phyloP scores from a whole-genome alignment of 2,797 vertebrate species.

The Acanthurus lineatus region DNA sequence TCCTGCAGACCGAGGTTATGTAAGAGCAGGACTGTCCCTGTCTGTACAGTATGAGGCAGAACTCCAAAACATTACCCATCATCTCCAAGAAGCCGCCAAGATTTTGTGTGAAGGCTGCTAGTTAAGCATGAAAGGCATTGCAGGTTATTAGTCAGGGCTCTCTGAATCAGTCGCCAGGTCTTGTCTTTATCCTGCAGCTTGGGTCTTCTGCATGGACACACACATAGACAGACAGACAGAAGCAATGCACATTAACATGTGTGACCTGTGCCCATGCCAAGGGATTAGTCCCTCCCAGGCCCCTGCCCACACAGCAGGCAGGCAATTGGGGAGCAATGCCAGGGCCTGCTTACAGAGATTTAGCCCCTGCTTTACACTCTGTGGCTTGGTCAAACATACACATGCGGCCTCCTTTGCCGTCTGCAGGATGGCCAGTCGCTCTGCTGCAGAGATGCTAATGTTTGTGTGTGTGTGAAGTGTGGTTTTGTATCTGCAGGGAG shows the following conservation, averaged over 20 bases:
- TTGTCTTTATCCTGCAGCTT: constrained; percentile 66
- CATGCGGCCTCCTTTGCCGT: constrained; percentile 62
- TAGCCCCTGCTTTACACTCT: constrained; percentile 77
- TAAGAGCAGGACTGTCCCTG: constrained; percentile 49
- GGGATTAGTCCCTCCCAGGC: constrained; percentile 77
- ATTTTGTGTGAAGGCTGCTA: constrained; percentile 40
- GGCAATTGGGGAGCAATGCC: constrained; percentile 74
- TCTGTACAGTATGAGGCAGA: constrained; percentile 43
- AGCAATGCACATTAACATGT: constrained; percentile 63
- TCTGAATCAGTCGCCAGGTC: constrained; percentile 60
- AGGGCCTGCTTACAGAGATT: constrained; percentile 82
- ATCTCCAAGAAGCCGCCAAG: constrained; percentile 47
- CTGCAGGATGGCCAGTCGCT: constrained; percentile 41
- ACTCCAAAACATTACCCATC: constrained; percentile 37
- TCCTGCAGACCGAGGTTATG: constrained; percentile 57
- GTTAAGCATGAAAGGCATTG: constrained; percentile 41
- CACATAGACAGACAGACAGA: constrained; percentile 32
- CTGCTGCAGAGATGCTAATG: constrained; percentile 44
- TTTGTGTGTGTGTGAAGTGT: constrained; percentile 23
- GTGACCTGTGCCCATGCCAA: constrained; percentile 69
- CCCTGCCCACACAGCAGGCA: constrained; percentile 69
- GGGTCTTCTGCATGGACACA: constrained; percentile 50
- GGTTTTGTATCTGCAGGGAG: constrained; percentile 31
- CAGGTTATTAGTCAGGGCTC: constrained; percentile 62
- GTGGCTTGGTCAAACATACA: constrained; percentile 67